Evolutionary conservation across 2,888 invertebrate genomes (phyloP).

Genomic region (Polyommatus iphigenia): DNA sequence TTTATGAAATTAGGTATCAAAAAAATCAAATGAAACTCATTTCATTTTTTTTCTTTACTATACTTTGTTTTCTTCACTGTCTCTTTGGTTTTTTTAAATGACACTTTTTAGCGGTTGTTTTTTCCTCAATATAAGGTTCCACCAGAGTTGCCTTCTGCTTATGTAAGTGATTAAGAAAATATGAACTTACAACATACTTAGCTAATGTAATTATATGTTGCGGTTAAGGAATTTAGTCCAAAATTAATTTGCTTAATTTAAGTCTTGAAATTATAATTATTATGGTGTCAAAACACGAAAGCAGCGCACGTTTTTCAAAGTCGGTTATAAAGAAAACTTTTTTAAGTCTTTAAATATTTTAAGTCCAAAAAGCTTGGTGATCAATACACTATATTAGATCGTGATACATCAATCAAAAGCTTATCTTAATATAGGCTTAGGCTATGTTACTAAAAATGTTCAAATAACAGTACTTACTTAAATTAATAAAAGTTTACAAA

Average conservation of each 20-base stretch:
- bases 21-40: too few species aligned
- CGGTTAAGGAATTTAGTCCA: not conserved
- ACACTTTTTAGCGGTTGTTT: not conserved
- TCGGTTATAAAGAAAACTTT: too few species aligned
- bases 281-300: not conserved
- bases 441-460: not conserved
- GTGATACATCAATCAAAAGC: not conserved
- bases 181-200: slow-evolving; percentile 14
- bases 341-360: too few species aligned
- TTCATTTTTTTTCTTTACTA: too few species aligned
- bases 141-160: not conserved
- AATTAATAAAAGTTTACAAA: not conserved
- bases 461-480: not conserved
- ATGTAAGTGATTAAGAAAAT: slow-evolving; percentile 21
- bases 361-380: too few species aligned
- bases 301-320: not conserved
- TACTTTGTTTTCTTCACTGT: too few species aligned
- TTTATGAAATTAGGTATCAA: too few species aligned
- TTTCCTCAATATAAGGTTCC: not conserved
- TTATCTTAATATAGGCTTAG: not conserved
- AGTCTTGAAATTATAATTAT: not conserved
- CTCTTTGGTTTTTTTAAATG: too few species aligned
- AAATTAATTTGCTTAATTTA: not conserved
- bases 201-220: not conserved
- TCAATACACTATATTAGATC: not conserved